Base-by-base conservation (phyloP, 2,797 vertebrate genomes). In the Rhynchotus rufescens region DNA sequence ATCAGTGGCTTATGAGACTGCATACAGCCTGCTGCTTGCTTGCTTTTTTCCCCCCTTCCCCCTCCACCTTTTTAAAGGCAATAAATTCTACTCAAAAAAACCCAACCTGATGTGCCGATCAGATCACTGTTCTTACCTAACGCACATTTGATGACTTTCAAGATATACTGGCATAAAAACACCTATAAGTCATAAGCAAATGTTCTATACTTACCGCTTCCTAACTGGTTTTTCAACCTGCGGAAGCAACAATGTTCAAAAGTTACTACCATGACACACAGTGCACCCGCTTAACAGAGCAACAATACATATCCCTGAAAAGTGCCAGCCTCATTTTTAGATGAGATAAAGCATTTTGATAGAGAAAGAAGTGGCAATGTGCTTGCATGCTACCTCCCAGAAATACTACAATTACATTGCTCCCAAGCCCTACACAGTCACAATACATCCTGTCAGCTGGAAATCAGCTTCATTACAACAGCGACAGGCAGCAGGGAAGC, bases 341-440 rank as follows among this genome's bases (percentile, higher is more conserved):
- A 47, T 0, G 0, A 79, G 26, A 65, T 22, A 65, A 79, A 49
- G 32, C 2, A 60, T 5, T 57, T 5, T 12, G 16, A 65, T 0
- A 47, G 32, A 73, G 23, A 79, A 71, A 78, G 13, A 56, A 86
- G 12, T 7, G 10, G 22, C 7, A 56, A 10, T 7, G 6, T 22
- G 49, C 14, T 60, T 57, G 22, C 40, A 30, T 8, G 8, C 8
- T 64, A 86, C 32, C 22, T 61, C 44, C 40, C 64, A 79, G 26
- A 66, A 60, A 65, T 19, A 61, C 13, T 10, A 9, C 61, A 10
- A 47, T 36, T 21, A 54, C 81, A 72, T 12, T 61, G 22, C 49
- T 68, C 30, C 34, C 68, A 81, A 88, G 20, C 7, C 4, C 21
- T 28, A 64, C 1, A 4, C 14, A 65, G 6, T 6, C 42, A 54